These are phyloP conservation scores for Athrips mouffetella DNA, from an alignment of 2,888 invertebrate species.

Conservation along the genomic window DNA sequence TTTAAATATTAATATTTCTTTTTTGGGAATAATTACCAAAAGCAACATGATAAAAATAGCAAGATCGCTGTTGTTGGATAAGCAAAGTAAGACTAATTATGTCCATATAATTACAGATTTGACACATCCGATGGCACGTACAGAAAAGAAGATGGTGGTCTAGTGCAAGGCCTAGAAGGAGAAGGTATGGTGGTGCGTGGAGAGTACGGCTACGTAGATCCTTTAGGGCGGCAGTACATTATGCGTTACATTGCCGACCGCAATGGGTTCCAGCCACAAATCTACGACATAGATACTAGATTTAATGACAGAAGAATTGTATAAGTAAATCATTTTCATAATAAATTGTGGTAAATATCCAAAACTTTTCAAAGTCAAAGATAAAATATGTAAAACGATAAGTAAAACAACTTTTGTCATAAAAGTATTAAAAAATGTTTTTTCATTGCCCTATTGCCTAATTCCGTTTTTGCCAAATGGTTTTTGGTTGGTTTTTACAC, in stretches of 20 bases:
- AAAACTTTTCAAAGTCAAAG: too few species aligned
- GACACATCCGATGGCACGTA: slow-evolving; percentile 72
- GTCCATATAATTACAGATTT: slow-evolving; percentile 41
- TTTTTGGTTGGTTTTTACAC: too few species aligned
- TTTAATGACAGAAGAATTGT: slow-evolving; percentile 64
- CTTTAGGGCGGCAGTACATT: slow-evolving; percentile 56
- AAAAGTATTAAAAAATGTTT: too few species aligned
- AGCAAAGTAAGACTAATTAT: too few species aligned
- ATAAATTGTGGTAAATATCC: too few species aligned
- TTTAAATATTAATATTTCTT: too few species aligned
- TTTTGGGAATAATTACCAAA: neutral
- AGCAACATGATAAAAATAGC: too few species aligned
- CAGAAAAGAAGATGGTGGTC: slow-evolving; percentile 70
- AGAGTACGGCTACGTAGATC: slow-evolving; percentile 75
- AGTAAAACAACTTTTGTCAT: too few species aligned
- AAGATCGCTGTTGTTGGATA: too few species aligned
- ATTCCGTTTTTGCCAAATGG: too few species aligned
- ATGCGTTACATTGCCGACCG: slow-evolving; percentile 79
- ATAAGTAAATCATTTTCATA: slow-evolving; percentile 23
- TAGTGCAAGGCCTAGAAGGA: slow-evolving; percentile 33
- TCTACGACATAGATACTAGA: slow-evolving; percentile 43
- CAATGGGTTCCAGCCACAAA: slow-evolving; percentile 69
- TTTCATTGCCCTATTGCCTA: too few species aligned
- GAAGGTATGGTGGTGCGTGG: slow-evolving; percentile 51
- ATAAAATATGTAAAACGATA: too few species aligned